Percentiles rank a stretch among this genome's conserved stretches.
These are phyloP conservation scores for Mus spicilegus DNA, from an alignment of 2,113 vertebrate species.

Conservation along the genomic window DNA sequence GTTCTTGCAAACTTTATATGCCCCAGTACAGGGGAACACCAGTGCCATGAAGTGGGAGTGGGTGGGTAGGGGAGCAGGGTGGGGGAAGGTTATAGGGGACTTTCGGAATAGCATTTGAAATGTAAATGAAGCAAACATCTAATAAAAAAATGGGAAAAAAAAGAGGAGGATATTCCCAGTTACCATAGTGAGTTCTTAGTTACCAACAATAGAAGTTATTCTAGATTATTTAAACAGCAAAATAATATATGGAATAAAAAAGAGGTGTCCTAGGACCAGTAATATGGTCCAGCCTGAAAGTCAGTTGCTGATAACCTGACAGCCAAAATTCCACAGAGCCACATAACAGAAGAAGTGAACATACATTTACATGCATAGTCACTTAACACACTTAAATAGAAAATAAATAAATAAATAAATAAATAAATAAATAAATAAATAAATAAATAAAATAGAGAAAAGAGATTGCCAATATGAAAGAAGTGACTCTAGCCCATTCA, in stretches of 20 bases:
- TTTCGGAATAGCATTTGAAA: too few species aligned
- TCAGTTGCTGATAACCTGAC: neutral
- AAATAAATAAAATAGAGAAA: neutral
- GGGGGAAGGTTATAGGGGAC: too few species aligned
- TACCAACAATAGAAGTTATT: conserved; percentile 7
- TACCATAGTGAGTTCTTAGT: neutral
- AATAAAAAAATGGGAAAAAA: too few species aligned
- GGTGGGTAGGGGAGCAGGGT: too few species aligned
- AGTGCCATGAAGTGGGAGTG: too few species aligned
- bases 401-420: too few species aligned
- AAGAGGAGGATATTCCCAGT: neutral
- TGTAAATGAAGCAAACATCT: too few species aligned
- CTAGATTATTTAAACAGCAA: conserved; percentile 29
- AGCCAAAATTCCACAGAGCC: neutral
- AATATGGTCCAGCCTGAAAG: neutral
- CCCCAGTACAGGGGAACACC: too few species aligned
- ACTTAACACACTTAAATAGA: neutral
- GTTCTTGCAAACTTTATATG: too few species aligned
- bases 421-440: too few species aligned
- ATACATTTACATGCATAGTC: neutral
- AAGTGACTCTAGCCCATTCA: neutral
- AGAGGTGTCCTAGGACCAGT: neutral
- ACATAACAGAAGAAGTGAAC: neutral
- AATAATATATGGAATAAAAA: conserved; percentile 20
- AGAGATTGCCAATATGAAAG: neutral